Percentiles rank a stretch among this genome's conserved stretches.
Conservation (phyloP, 2,888 invertebrate genomes). For the Drosophila limbata region DNA sequence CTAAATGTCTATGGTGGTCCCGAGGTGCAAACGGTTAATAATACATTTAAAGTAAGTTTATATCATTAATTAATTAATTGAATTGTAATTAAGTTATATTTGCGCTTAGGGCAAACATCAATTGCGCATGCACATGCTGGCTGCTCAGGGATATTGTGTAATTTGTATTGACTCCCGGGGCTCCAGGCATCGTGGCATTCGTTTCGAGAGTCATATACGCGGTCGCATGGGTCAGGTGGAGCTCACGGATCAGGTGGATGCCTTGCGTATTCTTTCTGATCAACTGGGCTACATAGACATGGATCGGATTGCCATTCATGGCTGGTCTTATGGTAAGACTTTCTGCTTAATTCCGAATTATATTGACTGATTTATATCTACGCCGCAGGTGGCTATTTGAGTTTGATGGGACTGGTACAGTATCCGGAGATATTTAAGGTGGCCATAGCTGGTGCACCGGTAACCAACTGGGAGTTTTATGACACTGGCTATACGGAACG, state of each 20-base stretch:
- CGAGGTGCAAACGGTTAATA: constrained; percentile 98
- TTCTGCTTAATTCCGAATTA: neutral
- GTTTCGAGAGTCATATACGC: constrained; percentile 96
- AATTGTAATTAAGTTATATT: neutral
- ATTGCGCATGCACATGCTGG: constrained; percentile 96
- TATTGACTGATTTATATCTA: neutral
- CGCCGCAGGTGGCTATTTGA: constrained; percentile 93
- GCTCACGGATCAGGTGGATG: constrained; percentile 97
- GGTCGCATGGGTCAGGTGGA: constrained; percentile 97
- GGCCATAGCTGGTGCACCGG: constrained; percentile 98
- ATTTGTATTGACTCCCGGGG: constrained; percentile 98
- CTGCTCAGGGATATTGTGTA: constrained; percentile 98
- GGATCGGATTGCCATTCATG: constrained; percentile 96
- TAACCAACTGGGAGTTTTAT: constrained; percentile 98
- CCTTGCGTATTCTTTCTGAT: constrained; percentile 93
- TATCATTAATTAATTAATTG: neutral
- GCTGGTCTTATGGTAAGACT: constrained; percentile 97
- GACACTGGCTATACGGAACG: constrained; percentile 99
- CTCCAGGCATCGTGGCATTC: constrained; percentile 95
- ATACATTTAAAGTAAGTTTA: constrained; percentile 93
- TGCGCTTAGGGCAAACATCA: constrained; percentile 92
- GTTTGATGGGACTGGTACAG: constrained; percentile 96
- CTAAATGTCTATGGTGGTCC: constrained; percentile 99
- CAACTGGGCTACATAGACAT: constrained; percentile 95
- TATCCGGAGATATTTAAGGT: constrained; percentile 97